A percentile compares a stretch with the other conserved stretches of the same genome.
Evolutionary conservation across 2,888 invertebrate species (phyloP).

Genomic region (Pyrrhosoma nymphula): DNA sequence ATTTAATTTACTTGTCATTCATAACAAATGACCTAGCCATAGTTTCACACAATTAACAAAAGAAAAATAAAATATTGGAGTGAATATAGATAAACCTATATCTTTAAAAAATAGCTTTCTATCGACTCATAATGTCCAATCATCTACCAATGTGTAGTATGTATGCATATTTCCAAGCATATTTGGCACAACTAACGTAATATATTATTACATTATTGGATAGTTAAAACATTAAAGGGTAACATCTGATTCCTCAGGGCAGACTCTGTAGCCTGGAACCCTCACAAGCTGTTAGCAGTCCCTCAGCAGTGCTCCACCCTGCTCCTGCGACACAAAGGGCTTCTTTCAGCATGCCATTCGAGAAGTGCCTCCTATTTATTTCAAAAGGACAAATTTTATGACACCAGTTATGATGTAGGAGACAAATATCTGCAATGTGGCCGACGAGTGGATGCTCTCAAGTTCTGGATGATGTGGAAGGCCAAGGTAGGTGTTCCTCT

Average conservation of each 20-base stretch:
- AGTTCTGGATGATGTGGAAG: constrained; percentile 87
- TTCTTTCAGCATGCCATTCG: constrained; percentile 79
- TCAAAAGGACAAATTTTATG: constrained; percentile 81
- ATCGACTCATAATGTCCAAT: no score
- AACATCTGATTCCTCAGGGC: constrained; percentile 76
- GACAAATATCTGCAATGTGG: constrained; percentile 86
- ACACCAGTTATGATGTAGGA: constrained; percentile 79
- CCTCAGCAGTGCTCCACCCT: constrained; percentile 81
- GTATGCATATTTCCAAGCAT: no score
- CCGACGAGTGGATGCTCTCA: constrained; percentile 85
- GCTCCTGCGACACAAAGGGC: constrained; percentile 77
- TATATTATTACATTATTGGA: no score
- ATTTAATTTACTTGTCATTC: no score
- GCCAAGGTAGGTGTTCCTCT: constrained; percentile 79
- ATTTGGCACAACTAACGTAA: no score
- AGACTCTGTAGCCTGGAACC: constrained; percentile 82
- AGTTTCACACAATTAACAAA: no score
- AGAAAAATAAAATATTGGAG: no score
- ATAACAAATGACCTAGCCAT: no score
- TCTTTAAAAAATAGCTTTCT: no score
- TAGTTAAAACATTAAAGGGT: no score
- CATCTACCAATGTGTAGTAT: no score
- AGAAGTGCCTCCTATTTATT: constrained; percentile 81
- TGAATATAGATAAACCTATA: no score
- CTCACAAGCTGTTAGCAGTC: constrained; percentile 82